phyloP scores from a whole-genome alignment of 2,113 vertebrate species.

The Machaerirhynchus nigripectus region DNA sequence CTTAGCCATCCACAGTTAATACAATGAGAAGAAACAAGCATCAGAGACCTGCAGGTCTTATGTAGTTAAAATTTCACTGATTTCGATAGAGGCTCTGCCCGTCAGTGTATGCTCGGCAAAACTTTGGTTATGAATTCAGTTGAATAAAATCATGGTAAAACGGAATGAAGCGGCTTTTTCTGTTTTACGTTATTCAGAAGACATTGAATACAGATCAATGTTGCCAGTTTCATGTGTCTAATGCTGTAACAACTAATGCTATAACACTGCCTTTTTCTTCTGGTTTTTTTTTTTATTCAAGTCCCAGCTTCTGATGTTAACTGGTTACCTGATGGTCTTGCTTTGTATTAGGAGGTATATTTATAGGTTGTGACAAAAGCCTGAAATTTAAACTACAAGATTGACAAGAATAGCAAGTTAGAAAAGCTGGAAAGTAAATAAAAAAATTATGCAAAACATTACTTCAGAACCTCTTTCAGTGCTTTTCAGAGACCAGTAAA shows the following conservation, averaged over 20 bases:
- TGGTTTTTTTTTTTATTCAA: background rate
- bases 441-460: background rate
- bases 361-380: background rate
- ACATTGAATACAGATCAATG: background rate
- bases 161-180: background rate
- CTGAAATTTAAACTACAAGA: background rate
- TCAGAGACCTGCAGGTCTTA: background rate
- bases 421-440: background rate
- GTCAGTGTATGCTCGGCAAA: background rate
- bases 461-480: background rate
- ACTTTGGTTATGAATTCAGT: background rate
- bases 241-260: background rate
- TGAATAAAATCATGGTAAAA: background rate
- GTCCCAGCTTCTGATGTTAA: background rate
- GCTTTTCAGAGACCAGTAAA: background rate
- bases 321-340: background rate
- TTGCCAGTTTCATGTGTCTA: background rate
- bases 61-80: background rate
- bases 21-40: background rate
- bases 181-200: background rate
- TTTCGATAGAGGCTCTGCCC: background rate
- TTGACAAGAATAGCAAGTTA: background rate
- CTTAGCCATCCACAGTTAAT: background rate
- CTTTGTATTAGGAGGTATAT: background rate
- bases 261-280: background rate